Evolutionary conservation across 2,888 invertebrate genomes (phyloP).

Genomic region (Phyto melanocephala): DNA sequence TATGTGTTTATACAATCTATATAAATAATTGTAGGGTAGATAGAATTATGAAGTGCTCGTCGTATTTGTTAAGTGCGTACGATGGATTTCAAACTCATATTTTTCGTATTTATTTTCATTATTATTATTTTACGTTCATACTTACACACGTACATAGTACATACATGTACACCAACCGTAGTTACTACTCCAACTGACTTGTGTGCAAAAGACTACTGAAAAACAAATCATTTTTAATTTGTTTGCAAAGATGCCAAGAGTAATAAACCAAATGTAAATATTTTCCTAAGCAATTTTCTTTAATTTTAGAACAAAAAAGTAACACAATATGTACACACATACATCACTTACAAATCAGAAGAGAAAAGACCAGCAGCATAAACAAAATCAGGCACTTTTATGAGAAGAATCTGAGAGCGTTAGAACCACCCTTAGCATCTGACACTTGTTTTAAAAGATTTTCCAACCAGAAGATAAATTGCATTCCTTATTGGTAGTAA

Average conservation of each 20-base stretch:
- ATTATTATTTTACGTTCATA: too few relatives aligned
- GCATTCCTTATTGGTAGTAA: neutral
- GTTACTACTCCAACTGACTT: neutral
- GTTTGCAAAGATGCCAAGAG: conserved; percentile 62
- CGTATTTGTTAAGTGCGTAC: too few relatives aligned
- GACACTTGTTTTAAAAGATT: neutral
- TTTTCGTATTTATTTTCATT: conserved; percentile 35
- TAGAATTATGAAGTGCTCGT: too few relatives aligned
- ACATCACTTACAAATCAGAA: neutral
- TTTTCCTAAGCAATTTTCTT: conserved; percentile 58
- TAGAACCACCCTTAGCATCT: neutral
- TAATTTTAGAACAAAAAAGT: conserved; percentile 32
- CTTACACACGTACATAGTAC: too few relatives aligned
- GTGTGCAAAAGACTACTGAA: conserved; percentile 24
- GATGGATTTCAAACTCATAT: neutral
- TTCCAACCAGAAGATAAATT: conserved; percentile 27
- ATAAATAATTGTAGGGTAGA: conserved; percentile 8
- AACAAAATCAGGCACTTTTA: neutral
- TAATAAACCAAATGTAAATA: conserved; percentile 63
- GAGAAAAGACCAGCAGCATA: neutral
- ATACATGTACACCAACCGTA: too few relatives aligned
- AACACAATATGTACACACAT: neutral
- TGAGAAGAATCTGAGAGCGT: neutral
- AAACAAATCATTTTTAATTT: conserved; percentile 65
- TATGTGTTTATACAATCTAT: neutral